A percentile compares a stretch with the other conserved stretches of the same genome.
phyloP scores from a whole-genome alignment of 2,888 invertebrate species.

The Sarcophaga rosellei region DNA sequence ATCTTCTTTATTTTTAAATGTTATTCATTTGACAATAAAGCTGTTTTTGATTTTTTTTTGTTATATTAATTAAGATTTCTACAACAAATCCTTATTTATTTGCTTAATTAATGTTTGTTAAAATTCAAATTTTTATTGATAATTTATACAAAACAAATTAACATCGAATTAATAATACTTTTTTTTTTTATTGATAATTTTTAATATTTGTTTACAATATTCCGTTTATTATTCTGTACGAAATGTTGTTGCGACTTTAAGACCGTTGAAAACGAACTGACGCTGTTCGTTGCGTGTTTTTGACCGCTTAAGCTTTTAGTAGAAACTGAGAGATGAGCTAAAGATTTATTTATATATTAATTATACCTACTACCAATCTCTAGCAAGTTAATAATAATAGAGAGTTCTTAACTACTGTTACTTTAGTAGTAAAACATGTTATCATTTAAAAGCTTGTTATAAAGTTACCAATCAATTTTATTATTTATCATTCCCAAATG shows the following conservation, averaged over 20 bases:
- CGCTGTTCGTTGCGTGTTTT: conserved; percentile 26
- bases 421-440: not conserved
- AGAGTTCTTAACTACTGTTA: conserved; percentile 25
- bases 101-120: conserved; percentile 21
- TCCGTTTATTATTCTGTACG: conserved; percentile 30
- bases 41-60: conserved; percentile 1
- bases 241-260: conserved; percentile 8
- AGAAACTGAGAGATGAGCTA: conserved; percentile 46
- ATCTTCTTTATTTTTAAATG: not conserved
- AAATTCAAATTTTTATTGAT: conserved; percentile 29
- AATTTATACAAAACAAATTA: not conserved
- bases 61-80: not conserved
- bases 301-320: conserved; percentile 46
- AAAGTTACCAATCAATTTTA: not conserved
- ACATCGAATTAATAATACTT: conserved; percentile 19
- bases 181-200: conserved; percentile 5
- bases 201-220: conserved; percentile 50
- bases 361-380: conserved; percentile 30
- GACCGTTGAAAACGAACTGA: conserved; percentile 7
- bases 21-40: not conserved
- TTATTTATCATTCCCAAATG: not conserved
- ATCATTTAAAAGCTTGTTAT: not conserved
- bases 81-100: conserved; percentile 37
- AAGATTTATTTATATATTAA: conserved; percentile 52
- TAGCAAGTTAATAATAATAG: not conserved